These are phyloP conservation scores for Dendrolimus kikuchii DNA, from an alignment of 1,140 invertebrate genomes.

Conservation along the genomic window DNA sequence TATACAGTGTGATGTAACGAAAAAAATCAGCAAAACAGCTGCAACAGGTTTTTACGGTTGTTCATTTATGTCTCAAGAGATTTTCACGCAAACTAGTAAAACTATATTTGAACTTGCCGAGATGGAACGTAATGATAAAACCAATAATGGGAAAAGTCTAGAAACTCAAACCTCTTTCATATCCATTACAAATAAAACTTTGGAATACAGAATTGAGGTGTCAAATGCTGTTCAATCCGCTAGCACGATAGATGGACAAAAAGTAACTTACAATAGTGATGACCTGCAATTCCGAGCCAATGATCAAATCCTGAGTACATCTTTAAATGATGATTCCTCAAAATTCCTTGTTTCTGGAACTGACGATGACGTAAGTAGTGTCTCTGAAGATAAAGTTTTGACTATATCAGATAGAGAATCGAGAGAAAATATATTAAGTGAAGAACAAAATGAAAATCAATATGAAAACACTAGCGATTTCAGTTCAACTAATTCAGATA, in stretches of 20 bases:
- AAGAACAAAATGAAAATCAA: conserved; percentile 15
- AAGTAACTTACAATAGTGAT: neutral
- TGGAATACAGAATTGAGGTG: conserved; percentile 36
- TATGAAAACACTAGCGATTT: conserved; percentile 28
- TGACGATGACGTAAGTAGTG: conserved; percentile 18
- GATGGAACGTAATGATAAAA: conserved; percentile 21
- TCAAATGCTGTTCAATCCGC: neutral
- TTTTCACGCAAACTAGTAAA: conserved; percentile 60
- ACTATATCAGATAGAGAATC: conserved; percentile 29
- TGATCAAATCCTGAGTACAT: conserved; percentile 18
- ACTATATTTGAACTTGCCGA: conserved; percentile 53
- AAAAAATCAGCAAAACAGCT: conserved; percentile 19
- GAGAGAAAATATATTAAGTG: conserved; percentile 18
- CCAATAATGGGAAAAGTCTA: conserved; percentile 22
- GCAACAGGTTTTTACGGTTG: conserved; percentile 20
- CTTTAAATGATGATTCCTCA: conserved; percentile 34
- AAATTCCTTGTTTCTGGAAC: conserved; percentile 22
- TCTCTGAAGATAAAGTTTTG: conserved; percentile 18
- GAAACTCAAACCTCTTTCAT: conserved; percentile 56
- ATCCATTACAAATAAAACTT: conserved; percentile 42
- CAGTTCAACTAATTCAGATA: conserved; percentile 35
- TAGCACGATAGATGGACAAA: neutral
- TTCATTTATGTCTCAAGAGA: conserved; percentile 38
- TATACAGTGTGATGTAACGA: conserved; percentile 10
- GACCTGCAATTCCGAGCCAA: neutral